Evolutionary conservation across 2,113 vertebrate species (phyloP), one percentile per base, ranked within the genome.

Genomic region (Maccullochella peelii): DNA sequence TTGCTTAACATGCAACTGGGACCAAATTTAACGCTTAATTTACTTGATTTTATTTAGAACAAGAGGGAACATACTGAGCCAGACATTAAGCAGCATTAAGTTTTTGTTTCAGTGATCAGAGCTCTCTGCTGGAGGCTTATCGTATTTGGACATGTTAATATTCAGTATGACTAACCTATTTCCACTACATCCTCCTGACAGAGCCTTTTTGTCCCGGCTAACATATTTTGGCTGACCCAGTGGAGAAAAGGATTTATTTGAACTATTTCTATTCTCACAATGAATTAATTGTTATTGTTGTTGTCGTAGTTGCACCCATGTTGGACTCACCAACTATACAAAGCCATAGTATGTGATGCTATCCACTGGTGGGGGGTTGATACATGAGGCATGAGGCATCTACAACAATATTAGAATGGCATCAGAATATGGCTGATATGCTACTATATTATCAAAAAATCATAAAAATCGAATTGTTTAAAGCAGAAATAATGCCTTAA

Each of bases 11-110:
- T 82, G 71, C 59, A 79, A 63, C 71, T 77, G 82, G 52, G 47
- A 83, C 59, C 38, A 73, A 70, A 81, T 66, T 73, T 16, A 83
- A 85, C 87, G 81, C 87, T 85, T 79, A 25, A 85, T 79, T 47
- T 12, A 52, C 54, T 72, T 77, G 44, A 76, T 70, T 83, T 70
- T 63, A 80, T 82, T 85, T 87, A 65, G 80, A 86, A 47, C 47
- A 69, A 75, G 38, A 77, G 3, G 40, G 44, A 73, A 75, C 77
- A 82, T 42, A 27, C 69, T 76, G 80, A 72, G 75, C 82, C 72
- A 66, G 23, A 62, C n/a, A n/a, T n/a, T n/a, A n/a, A n/a, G n/a
- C n/a, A n/a, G n/a, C n/a, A n/a, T n/a, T n/a, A n/a, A n/a, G n/a
- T 30, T 70, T 59, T 66, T 54, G 25, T 49, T 58, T 36, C 49